These are phyloP conservation scores for Gymnoscopelus braueri DNA, from an alignment of 2,797 vertebrate genomes.

Conservation along the genomic window DNA sequence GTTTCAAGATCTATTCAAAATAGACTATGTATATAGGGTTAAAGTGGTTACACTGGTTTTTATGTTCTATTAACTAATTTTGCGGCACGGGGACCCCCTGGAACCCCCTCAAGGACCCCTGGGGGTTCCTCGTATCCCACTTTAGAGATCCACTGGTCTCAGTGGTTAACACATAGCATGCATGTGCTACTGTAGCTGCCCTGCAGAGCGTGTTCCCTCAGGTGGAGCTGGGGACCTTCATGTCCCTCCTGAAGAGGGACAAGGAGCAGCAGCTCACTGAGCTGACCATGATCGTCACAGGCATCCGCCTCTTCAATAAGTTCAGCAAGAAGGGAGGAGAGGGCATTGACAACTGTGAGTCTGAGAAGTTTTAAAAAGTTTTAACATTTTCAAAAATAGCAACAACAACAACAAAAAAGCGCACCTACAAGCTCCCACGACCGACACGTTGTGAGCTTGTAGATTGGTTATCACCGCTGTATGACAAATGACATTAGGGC, in stretches of 20 bases:
- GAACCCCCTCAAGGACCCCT: neutral
- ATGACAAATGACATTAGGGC: too few relatives aligned
- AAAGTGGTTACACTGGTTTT: too few relatives aligned
- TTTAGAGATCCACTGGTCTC: too few relatives aligned
- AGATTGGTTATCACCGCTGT: too few relatives aligned
- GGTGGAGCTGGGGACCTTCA: conserved; percentile 84
- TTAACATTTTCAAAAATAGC: too few relatives aligned
- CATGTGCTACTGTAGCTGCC: conserved; percentile 77
- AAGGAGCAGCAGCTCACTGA: conserved; percentile 89
- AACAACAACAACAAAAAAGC: too few relatives aligned
- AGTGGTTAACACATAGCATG: too few relatives aligned
- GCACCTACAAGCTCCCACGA: too few relatives aligned
- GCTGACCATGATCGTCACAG: conserved; percentile 86
- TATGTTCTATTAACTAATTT: too few relatives aligned
- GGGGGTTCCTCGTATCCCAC: neutral
- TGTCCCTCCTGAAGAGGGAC: conserved; percentile 84
- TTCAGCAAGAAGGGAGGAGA: conserved; percentile 80
- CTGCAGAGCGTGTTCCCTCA: conserved; percentile 91
- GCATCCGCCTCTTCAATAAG: conserved; percentile 91
- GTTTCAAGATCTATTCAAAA: too few relatives aligned
- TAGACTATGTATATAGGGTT: too few relatives aligned
- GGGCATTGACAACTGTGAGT: conserved; percentile 83
- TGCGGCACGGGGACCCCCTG: neutral
- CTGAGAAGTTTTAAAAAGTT: neutral
- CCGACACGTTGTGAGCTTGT: too few relatives aligned